Evolutionary conservation across 2,113 vertebrate genomes (phyloP).

Genomic region (Scalopus aquaticus): DNA sequence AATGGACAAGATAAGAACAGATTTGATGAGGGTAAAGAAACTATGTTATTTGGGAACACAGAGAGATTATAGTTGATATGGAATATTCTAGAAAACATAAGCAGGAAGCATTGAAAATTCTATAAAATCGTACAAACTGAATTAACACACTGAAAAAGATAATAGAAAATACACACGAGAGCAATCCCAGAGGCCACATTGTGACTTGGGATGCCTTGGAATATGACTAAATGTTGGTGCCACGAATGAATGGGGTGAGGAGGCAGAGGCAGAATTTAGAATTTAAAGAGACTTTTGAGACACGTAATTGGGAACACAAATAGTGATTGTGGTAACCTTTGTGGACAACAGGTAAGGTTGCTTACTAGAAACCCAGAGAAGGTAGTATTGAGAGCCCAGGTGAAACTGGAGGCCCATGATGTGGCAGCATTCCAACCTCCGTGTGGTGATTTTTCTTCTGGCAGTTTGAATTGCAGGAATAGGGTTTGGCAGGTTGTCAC

Average conservation of each 20-base stretch:
- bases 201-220: not conserved
- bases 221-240: not conserved
- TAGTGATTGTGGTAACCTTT: not conserved
- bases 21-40: not conserved
- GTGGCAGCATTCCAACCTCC: not conserved
- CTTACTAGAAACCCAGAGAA: not conserved
- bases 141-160: too few relatives aligned
- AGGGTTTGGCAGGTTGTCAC: not conserved
- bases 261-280: not conserved
- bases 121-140: too few relatives aligned
- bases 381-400: not conserved
- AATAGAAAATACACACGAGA: too few relatives aligned
- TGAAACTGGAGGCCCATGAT: not conserved
- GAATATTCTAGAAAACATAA: slow-evolving; percentile 14
- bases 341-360: not conserved
- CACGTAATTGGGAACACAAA: not conserved
- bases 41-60: not conserved
- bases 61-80: not conserved
- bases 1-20: not conserved
- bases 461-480: not conserved
- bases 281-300: not conserved
- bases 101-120: not conserved
- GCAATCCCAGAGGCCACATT: not conserved
- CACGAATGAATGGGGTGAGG: not conserved
- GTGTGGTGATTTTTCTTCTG: not conserved